A percentile compares a stretch with the other conserved stretches of the same genome.
Conservation (phyloP, 1,140 invertebrate genomes). For the Drosophila elegans region DNA sequence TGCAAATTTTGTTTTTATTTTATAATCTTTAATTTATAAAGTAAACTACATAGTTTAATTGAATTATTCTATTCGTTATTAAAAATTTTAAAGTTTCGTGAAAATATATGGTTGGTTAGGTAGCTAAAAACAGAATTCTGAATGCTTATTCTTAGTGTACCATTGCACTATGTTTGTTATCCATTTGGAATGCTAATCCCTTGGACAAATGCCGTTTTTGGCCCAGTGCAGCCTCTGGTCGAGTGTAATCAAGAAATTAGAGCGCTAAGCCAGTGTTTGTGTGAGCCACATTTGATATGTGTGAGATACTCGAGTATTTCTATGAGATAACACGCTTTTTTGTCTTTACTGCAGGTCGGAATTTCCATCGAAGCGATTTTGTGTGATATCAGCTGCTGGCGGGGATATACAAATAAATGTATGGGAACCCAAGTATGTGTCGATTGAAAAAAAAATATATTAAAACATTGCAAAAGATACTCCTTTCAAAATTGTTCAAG, state of each 20-base stretch:
- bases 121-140: too few relatives aligned
- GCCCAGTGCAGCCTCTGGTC: constrained; percentile 36
- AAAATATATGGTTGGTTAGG: too few relatives aligned
- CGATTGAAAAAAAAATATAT: too few relatives aligned
- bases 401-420: not conserved
- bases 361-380: constrained; percentile 49
- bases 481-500: too few relatives aligned
- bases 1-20: too few relatives aligned
- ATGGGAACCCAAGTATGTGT: not conserved
- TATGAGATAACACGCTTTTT: constrained; percentile 35
- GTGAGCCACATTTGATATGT: constrained; percentile 21
- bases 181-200: constrained; percentile 68
- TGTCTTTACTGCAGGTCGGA: constrained; percentile 28
- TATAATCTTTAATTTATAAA: too few relatives aligned
- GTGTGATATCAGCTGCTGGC: constrained; percentile 69
- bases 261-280: constrained; percentile 33
- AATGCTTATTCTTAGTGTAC: not conserved
- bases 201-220: constrained; percentile 50
- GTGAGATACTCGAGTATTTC: constrained; percentile 24
- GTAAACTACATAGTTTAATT: too few relatives aligned
- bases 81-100: too few relatives aligned
- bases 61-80: too few relatives aligned
- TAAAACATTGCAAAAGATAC: too few relatives aligned
- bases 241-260: constrained; percentile 80
- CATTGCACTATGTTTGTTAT: constrained; percentile 57